Evolutionary conservation across 2,888 invertebrate species (phyloP).

Genomic region (Nomada ruficornis): DNA sequence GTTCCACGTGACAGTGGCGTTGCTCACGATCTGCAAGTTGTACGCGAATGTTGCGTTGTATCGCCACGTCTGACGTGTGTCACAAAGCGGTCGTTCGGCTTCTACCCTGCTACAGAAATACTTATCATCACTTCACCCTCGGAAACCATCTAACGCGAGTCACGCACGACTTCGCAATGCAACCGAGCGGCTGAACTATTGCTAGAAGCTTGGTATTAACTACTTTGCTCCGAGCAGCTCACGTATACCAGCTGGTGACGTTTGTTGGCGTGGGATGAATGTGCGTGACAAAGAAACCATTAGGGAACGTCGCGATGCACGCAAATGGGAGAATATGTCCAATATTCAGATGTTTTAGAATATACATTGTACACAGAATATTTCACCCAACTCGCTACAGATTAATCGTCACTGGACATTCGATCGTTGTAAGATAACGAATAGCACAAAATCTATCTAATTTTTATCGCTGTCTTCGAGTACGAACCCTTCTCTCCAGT

Average conservation of each 20-base stretch:
- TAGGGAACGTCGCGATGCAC: constrained; percentile 1
- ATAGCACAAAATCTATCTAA: constrained; percentile 8
- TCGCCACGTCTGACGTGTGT: constrained; percentile 18
- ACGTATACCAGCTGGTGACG: constrained; percentile 9
- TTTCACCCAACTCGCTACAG: too few species aligned
- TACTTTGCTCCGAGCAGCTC: constrained; percentile 1
- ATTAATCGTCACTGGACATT: not conserved
- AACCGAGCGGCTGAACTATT: constrained; percentile 13
- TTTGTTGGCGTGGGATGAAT: constrained; percentile 19
- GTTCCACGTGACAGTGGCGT: constrained; percentile 12
- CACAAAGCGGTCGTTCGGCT: constrained; percentile 41
- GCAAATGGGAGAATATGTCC: not conserved
- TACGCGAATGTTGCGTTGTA: constrained; percentile 27
- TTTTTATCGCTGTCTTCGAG: not conserved
- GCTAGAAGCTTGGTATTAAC: constrained; percentile 40
- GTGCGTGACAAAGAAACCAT: constrained; percentile 14
- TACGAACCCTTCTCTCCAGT: not conserved
- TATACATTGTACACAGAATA: too few species aligned
- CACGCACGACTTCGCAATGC: constrained; percentile 34
- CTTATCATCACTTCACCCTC: constrained; percentile 43
- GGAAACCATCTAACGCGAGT: not conserved
- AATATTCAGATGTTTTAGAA: not conserved
- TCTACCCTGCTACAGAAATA: constrained; percentile 25
- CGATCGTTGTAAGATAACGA: too few species aligned
- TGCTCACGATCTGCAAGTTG: constrained; percentile 10